Evolutionary conservation across 2,797 vertebrate genomes (phyloP).

Genomic region (Falco concolor): DNA sequence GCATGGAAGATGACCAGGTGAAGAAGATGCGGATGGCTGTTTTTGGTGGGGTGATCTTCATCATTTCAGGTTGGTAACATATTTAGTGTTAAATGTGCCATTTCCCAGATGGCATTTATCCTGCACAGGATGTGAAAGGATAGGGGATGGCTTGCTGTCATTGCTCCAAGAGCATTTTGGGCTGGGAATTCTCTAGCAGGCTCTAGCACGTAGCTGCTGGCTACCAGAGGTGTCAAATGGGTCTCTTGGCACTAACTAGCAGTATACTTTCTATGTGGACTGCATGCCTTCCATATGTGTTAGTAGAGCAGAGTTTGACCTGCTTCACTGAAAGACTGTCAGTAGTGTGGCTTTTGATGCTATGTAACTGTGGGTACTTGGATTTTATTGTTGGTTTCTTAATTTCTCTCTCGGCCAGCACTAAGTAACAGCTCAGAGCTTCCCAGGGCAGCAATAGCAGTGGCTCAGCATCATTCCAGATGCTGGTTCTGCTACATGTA

Average conservation of each 20-base stretch:
- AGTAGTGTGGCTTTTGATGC: not conserved
- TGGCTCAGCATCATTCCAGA: not conserved
- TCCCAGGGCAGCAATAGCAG: not conserved
- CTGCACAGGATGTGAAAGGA: not conserved
- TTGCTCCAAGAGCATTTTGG: not conserved
- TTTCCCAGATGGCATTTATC: not conserved
- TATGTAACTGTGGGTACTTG: not conserved
- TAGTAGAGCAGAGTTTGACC: not conserved
- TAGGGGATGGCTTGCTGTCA: not conserved
- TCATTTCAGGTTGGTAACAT: constrained; percentile 78
- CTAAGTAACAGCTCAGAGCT: not conserved
- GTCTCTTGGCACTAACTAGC: not conserved
- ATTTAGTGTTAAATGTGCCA: not conserved
- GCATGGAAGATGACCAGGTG: constrained; percentile 78
- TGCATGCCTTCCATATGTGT: not conserved
- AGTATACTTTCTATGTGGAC: too few species aligned
- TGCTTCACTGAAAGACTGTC: not conserved
- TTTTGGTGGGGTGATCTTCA: constrained; percentile 81
- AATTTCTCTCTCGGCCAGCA: not conserved
- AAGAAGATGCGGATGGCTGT: constrained; percentile 81
- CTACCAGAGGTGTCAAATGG: not conserved
- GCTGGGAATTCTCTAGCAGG: not conserved
- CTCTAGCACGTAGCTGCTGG: not conserved
- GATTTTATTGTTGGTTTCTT: not conserved
- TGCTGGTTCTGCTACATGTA: not conserved